Evolutionary conservation across 2,888 invertebrate species (phyloP).

Genomic region (Hemithea aestivaria): DNA sequence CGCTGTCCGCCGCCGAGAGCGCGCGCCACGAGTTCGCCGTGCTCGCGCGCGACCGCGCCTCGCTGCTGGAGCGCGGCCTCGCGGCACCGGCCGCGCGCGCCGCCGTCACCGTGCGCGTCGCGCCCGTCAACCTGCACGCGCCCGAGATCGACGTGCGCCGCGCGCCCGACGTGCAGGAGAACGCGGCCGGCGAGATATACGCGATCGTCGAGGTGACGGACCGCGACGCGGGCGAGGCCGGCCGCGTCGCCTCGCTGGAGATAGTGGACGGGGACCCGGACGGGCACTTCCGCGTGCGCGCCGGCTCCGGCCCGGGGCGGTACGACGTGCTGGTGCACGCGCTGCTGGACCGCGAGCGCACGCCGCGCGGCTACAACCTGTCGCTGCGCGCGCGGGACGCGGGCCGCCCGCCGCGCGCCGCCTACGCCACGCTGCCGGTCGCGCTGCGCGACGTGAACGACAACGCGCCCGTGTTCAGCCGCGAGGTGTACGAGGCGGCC

Average conservation of each 20-base stretch:
- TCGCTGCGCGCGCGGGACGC: constrained; percentile 91
- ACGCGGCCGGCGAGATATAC: constrained; percentile 90
- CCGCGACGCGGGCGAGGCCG: constrained; percentile 90
- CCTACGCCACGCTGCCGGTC: constrained; percentile 90
- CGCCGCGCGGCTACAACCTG: constrained; percentile 91
- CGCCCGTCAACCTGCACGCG: constrained; percentile 90
- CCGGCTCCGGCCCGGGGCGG: constrained; percentile 82
- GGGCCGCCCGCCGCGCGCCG: constrained; percentile 87
- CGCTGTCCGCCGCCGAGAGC: constrained; percentile 84
- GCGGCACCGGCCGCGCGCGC: constrained; percentile 87
- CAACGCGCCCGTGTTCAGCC: constrained; percentile 92
- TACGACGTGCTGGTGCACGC: constrained; percentile 89
- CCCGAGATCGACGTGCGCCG: constrained; percentile 91
- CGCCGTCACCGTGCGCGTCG: constrained; percentile 86
- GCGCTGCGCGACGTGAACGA: constrained; percentile 89
- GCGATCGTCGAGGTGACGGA: constrained; percentile 93
- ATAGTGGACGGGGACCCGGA: constrained; percentile 95
- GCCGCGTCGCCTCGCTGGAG: constrained; percentile 88
- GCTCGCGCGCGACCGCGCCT: constrained; percentile 92
- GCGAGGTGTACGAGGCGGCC: constrained; percentile 91
- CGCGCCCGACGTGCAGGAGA: constrained; percentile 89
- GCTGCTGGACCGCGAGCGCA: constrained; percentile 86
- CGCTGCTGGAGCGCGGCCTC: constrained; percentile 68
- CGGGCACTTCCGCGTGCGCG: constrained; percentile 88
- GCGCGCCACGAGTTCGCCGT: constrained; percentile 87